These are phyloP conservation scores for Torymus texanus DNA, from an alignment of 2,888 invertebrate species.

Conservation along the genomic window DNA sequence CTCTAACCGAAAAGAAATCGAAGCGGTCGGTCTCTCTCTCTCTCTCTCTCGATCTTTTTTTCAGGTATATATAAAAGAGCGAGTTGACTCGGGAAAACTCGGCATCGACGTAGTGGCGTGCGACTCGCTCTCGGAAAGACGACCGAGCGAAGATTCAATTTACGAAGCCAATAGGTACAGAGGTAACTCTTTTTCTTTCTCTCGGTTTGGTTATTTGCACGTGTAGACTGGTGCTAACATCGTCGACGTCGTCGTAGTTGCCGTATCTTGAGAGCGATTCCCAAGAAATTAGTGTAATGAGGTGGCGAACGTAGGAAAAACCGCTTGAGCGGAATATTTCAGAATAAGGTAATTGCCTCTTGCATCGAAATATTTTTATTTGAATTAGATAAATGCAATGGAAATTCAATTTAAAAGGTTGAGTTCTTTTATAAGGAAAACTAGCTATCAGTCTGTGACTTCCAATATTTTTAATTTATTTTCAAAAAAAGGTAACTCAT, in stretches of 20 bases:
- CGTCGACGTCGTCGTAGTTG: too few relatives aligned
- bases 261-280: not conserved
- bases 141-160: conserved; percentile 42
- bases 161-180: conserved; percentile 28
- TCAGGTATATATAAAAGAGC: conserved; percentile 12
- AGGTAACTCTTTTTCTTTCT: conserved; percentile 24
- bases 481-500: too few relatives aligned
- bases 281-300: conserved; percentile 8
- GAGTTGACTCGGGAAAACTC: conserved; percentile 20
- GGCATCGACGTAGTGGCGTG: not conserved
- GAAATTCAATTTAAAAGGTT: too few relatives aligned
- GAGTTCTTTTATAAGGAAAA: too few relatives aligned
- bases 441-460: too few relatives aligned
- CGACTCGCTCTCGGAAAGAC: not conserved
- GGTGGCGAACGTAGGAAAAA: not conserved
- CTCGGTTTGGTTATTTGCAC: not conserved
- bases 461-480: too few relatives aligned
- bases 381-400: too few relatives aligned
- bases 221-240: too few relatives aligned
- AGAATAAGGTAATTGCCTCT: too few relatives aligned
- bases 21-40: not conserved
- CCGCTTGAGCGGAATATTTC: too few relatives aligned
- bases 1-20: conserved; percentile 17
- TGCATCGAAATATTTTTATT: too few relatives aligned
- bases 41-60: not conserved